Evolutionary conservation across 2,888 invertebrate genomes (phyloP), one percentile per base, ranked within the genome.

Genomic region (Chelonus formosanus): DNA sequence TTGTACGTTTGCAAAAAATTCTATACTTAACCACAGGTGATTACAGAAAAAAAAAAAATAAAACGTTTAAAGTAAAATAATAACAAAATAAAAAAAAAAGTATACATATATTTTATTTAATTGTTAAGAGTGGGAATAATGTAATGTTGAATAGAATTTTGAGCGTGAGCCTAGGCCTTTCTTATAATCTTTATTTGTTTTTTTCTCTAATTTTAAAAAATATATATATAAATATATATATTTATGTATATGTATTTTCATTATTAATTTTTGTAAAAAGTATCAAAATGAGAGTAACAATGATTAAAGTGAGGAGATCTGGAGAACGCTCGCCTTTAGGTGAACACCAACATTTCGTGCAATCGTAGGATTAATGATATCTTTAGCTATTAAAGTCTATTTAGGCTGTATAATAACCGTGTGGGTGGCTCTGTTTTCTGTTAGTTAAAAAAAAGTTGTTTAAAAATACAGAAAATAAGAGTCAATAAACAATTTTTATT

Each of bases 361-460:
- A 78, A 80, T 80, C 75, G 70, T 78, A 79, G 77, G 69, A 71
- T 77, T 77, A 78, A 77, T 74, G 47, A 20, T 20, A 20, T 20
- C 20, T 61, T 67, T 72, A 70, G 63, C 54, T 69, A 66, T 65
- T 67, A 70, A 70, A 61, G 34, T 68, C 60, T 68, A 20, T 65
- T 71, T 71, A 69, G 65, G 67, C 69, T 70, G 69, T 71, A 72
- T 63, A 56, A 64, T 67, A 57, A 53, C 68, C 68, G 67, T 63
- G 59, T 65, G 66, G 63, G 64, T 66, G 60, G 52, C 58, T 52
- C 61, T 52, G 31, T 55, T 68, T 54, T 43, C 61, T 62, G 20
- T 20, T 20, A 20, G 20, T 20, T 4, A 10, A 55, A 6, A 40
- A 55, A 32, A n/a, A 20, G 31, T 48, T 10, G 5, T 48, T 4